phyloP scores from a whole-genome alignment of 2,888 invertebrate species.

The Scaeva pyrastri region DNA sequence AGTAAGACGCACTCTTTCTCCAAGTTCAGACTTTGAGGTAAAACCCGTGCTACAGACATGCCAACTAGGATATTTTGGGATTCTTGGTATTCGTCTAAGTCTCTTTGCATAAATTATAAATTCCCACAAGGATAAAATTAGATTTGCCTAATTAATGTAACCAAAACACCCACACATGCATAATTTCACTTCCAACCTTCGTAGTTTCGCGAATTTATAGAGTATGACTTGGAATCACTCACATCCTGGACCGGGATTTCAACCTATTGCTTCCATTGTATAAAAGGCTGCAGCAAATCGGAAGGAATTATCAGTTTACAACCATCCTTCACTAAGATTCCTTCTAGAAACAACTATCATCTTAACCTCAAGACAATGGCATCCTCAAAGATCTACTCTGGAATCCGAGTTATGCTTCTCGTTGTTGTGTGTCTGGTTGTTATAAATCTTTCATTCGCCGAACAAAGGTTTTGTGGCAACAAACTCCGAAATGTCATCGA shows the following conservation, averaged over 20 bases:
- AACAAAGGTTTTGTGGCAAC: slow-evolving; percentile 42
- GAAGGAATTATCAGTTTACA: neutral
- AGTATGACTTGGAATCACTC: too few relatives aligned
- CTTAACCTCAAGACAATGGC: slow-evolving; percentile 16
- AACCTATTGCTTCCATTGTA: neutral
- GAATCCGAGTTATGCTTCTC: slow-evolving; percentile 7
- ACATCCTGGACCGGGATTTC: neutral
- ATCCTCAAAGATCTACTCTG: neutral
- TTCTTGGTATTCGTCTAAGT: too few relatives aligned
- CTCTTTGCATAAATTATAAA: too few relatives aligned
- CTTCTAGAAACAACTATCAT: neutral
- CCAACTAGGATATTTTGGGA: too few relatives aligned
- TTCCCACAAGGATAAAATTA: too few relatives aligned
- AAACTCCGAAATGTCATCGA: slow-evolving; percentile 28
- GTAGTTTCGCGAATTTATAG: neutral
- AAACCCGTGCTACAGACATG: too few relatives aligned
- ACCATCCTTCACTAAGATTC: neutral
- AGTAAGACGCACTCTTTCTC: too few relatives aligned
- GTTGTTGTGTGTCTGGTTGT: neutral
- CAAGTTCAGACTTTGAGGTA: too few relatives aligned
- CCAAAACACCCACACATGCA: too few relatives aligned
- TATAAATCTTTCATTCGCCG: slow-evolving; percentile 3
- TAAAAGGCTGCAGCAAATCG: neutral
- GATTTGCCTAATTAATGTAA: too few relatives aligned
- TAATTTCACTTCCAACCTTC: too few relatives aligned